Evolutionary conservation across 2,888 invertebrate genomes (phyloP), one percentile per base, ranked within the genome.

Genomic region (Macroteleia sp.): DNA sequence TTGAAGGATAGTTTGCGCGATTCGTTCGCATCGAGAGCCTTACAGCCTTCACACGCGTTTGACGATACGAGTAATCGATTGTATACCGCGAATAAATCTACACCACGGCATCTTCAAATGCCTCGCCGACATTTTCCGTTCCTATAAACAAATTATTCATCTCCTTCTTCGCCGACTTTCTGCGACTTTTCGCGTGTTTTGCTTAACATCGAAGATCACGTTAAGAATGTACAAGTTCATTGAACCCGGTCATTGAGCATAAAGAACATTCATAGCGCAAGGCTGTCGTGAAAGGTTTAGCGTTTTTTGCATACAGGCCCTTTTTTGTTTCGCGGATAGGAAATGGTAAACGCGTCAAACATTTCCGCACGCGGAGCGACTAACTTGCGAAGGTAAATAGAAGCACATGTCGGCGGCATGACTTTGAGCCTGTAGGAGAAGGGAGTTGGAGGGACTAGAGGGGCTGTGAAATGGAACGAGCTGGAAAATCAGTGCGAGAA

Each of bases 351-450:
- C 28, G 34, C 34, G 34, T 50, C 28, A 54, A 61, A 54, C 32
- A 20, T 78, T 69, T 66, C 41, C 66, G 56, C 78, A 70, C 48
- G 75, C 82, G 81, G 86, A 85, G 87, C 82, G 86, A 87, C 83
- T 75, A 80, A 80, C 36, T 71, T 69, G 73, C 41, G 77, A 84
- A 85, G 86, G 90, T 90, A 90, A 90, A 90, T 89, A 91, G 86
- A 85, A 90, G 88, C 91, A 90, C 91, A 91, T 91, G 91, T 87
- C 85, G 85, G 81, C 87, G 81, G 89, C 88, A 86, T 87, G 86
- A 85, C 85, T 85, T 76, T 76, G 64, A 64, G 59, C 54, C 42
- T 54, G 59, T 22, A 52, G 78, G 79, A 57, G 77, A 76, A 76
- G 78, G 66, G 67, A 67, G 66, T 25, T n/a, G 69, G 74, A 61